Evolutionary conservation across 2,113 vertebrate genomes (phyloP).

Genomic region (Motacilla alba): DNA sequence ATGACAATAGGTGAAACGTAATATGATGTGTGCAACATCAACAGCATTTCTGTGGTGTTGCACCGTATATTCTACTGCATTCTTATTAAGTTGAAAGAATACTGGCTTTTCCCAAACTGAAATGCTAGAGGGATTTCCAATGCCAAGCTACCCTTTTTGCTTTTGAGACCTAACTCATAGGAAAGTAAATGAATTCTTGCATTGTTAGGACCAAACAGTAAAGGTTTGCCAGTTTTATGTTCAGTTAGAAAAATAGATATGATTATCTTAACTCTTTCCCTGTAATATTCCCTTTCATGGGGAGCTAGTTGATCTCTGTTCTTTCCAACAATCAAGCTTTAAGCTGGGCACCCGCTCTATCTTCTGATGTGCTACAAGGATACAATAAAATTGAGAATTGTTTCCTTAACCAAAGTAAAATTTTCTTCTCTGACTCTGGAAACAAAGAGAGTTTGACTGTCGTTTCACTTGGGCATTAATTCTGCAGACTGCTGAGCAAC

Average conservation of each 20-base stretch:
- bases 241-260: background rate
- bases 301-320: background rate
- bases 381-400: background rate
- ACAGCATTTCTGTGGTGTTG: background rate
- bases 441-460: background rate
- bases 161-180: background rate
- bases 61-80: background rate
- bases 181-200: background rate
- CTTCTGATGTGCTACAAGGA: background rate
- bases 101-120: background rate
- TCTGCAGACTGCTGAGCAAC: background rate
- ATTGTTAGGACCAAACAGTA: background rate
- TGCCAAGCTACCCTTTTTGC: background rate
- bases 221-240: background rate
- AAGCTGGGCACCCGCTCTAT: background rate
- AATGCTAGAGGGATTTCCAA: background rate
- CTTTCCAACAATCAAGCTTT: background rate
- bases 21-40: background rate
- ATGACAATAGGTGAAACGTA: conserved; percentile 29
- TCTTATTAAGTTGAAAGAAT: background rate
- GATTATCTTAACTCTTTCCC: background rate
- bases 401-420: background rate
- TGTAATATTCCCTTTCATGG: background rate
- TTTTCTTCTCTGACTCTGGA: background rate
- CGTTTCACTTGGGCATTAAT: background rate